A percentile compares a stretch with the other conserved stretches of the same genome.
These are phyloP conservation scores for Etia nguti DNA, from an alignment of 2,113 vertebrate genomes.

Conservation along the genomic window DNA sequence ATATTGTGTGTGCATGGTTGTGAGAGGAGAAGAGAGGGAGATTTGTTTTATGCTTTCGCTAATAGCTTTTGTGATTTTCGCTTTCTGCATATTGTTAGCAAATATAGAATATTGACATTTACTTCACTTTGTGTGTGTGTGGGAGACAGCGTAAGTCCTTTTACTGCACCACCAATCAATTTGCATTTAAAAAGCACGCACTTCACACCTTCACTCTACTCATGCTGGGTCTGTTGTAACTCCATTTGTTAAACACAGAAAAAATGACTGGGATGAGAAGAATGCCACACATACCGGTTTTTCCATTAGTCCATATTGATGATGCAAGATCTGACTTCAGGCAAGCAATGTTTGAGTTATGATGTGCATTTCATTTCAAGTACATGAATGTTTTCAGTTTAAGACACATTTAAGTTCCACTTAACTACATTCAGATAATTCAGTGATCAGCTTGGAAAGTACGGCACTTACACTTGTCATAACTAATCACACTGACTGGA, in stretches of 20 bases:
- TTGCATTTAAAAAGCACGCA: neutral
- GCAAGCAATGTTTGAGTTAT: neutral
- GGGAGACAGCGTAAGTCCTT: neutral
- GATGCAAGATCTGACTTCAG: conserved; percentile 17
- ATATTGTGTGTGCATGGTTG: neutral
- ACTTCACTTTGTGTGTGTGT: neutral
- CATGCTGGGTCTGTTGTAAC: neutral
- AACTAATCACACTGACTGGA: conserved; percentile 34
- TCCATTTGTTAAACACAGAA: neutral
- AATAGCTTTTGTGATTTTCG: conserved; percentile 4
- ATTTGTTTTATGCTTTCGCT: conserved; percentile 17
- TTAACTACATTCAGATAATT: neutral
- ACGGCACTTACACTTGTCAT: neutral
- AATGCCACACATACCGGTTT: neutral
- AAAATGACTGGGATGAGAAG: neutral
- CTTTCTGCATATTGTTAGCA: neutral
- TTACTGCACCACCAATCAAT: neutral
- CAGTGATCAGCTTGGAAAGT: neutral
- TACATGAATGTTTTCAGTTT: neutral
- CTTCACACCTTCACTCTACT: neutral
- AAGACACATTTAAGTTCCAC: neutral
- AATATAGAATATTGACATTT: neutral
- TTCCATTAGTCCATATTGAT: neutral
- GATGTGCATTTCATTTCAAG: neutral
- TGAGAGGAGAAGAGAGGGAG: neutral